Evolutionary conservation across 2,797 vertebrate genomes (phyloP), one percentile per base, ranked within the genome.

Genomic region (Phylloscopus collybita): DNA sequence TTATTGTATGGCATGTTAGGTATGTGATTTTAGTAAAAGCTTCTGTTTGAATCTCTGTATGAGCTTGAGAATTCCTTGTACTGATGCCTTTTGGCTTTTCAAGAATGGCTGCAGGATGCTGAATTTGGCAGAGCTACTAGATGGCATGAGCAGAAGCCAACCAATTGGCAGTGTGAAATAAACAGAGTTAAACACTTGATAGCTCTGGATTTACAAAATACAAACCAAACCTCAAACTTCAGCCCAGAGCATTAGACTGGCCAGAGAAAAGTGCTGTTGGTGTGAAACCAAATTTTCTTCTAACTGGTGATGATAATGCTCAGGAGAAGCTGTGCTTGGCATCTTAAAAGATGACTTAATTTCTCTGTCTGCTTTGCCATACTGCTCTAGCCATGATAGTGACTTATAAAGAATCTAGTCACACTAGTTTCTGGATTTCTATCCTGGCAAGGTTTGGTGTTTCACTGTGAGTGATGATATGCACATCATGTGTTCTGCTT

Each of bases 81-180:
- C 4, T 65, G 51, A 29, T 11, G 44, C 18, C 44, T 88, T 65
- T n/a, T 79, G 83, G 36, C 78, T 91, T 66, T 64, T 80, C 36
- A 42, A 72, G 73, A n/a, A 80, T 80, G 1, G 3, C 29, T 67
- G 50, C 44, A 44, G 69, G 59, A 60, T 89, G 70, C 62, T 88
- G 67, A 85, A 80, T 91, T 88, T 85, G 90, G 71, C 83, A 90
- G 64, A 66, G 29, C n/a, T 72, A 17, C n/a, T 88, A 61, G 62
- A 30, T 83, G 53, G 16, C 13, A 27, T 89, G 88, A 80, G 49
- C 26, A 36, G 60, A 81, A 86, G 73, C 29, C 30, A 75, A 65
- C 70, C 60, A 86, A 36, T 78, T 89, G 72, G 53, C 92, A 92
- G 21, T 69, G 49, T 49, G 85, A 97, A 38, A 76, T 89, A 78